These are phyloP conservation scores for Cerastoderma edule DNA, from an alignment of 2,888 invertebrate species.

Conservation along the genomic window DNA sequence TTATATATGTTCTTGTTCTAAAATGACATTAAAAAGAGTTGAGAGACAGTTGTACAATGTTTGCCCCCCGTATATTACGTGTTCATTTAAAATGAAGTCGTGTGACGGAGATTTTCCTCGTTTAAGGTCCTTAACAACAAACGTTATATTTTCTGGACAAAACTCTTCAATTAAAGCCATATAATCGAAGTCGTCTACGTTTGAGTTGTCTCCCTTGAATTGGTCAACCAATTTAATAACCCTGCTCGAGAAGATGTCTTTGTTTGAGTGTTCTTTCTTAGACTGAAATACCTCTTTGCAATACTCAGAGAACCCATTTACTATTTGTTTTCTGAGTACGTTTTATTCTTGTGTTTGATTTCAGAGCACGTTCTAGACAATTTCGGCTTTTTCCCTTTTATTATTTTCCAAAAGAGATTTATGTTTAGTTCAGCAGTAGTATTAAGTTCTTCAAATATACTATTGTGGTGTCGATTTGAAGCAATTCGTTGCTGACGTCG, in stretches of 20 bases:
- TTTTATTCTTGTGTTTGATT: background rate
- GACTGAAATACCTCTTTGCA: background rate
- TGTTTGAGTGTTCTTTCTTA: background rate
- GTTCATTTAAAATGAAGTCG: too few species aligned
- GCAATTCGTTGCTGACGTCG: background rate
- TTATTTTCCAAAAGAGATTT: slow-evolving; percentile 5
- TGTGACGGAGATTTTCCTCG: too few species aligned
- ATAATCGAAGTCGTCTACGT: too few species aligned
- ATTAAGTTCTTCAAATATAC: background rate
- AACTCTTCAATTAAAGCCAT: too few species aligned
- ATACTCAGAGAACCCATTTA: background rate
- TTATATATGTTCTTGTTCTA: too few species aligned
- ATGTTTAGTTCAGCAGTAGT: slow-evolving; percentile 6
- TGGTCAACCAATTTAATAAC: too few species aligned
- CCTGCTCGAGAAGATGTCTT: too few species aligned
- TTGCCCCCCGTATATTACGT: background rate
- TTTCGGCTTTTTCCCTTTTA: background rate
- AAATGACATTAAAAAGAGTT: background rate
- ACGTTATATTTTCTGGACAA: too few species aligned
- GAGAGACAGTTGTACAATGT: background rate
- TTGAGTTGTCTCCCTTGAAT: too few species aligned
- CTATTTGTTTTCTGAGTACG: background rate
- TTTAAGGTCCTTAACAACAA: too few species aligned
- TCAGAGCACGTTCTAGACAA: background rate
- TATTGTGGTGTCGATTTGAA: background rate